These are phyloP conservation scores for Anadara kagoshimensis DNA, from an alignment of 1,140 invertebrate species.

Conservation along the genomic window DNA sequence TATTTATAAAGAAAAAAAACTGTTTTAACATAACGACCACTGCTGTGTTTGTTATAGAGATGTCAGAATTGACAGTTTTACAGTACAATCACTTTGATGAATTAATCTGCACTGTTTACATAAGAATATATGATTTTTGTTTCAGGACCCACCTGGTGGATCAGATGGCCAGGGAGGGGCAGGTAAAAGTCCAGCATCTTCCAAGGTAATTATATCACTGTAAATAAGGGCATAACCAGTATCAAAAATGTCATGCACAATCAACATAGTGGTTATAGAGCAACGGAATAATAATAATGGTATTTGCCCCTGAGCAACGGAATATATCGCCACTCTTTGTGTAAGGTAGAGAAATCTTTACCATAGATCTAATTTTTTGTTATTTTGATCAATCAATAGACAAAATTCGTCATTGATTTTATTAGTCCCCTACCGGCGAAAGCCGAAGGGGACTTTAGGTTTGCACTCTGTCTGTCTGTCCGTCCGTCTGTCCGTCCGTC, in stretches of 20 bases:
- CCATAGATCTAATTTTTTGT: not conserved
- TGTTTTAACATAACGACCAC: too few relatives aligned
- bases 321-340: not conserved
- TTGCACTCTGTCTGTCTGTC: too few relatives aligned
- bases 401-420: not conserved
- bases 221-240: not conserved
- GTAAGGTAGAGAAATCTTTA: not conserved
- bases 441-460: too few relatives aligned
- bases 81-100: too few relatives aligned
- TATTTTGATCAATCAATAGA: not conserved
- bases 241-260: not conserved
- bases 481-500: too few relatives aligned
- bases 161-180: not conserved
- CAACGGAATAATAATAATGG: not conserved
- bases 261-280: not conserved
- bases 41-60: too few relatives aligned
- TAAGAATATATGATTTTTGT: not conserved
- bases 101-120: too few relatives aligned
- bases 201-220: slow-evolving; percentile 21
- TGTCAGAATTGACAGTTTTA: too few relatives aligned
- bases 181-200: slow-evolving; percentile 34
- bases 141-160: slow-evolving; percentile 11
- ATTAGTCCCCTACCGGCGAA: too few relatives aligned
- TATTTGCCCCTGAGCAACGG: not conserved
- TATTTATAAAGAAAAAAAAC: too few relatives aligned